Evolutionary conservation across 1,140 invertebrate species (phyloP).

Genomic region (Zaprionus inermis): DNA sequence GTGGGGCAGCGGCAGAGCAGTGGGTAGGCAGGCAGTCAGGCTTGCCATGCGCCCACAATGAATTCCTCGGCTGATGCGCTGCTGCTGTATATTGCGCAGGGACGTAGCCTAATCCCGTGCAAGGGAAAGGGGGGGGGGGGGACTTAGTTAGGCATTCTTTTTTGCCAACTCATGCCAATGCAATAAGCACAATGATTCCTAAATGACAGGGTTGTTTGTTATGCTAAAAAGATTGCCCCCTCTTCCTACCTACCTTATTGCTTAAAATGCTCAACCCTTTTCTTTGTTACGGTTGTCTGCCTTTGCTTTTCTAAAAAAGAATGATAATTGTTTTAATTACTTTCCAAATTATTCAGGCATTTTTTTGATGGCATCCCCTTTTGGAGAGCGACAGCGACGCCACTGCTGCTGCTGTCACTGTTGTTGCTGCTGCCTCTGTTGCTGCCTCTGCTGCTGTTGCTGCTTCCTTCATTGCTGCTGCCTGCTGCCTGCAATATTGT

Average conservation of each 20-base stretch:
- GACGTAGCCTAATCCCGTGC: slow-evolving; percentile 30
- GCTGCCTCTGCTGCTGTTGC: slow-evolving; percentile 4
- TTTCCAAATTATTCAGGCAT: background rate
- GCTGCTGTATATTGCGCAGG: slow-evolving; percentile 6
- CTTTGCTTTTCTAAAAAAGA: slow-evolving; percentile 21
- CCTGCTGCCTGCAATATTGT: background rate
- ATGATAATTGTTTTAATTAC: slow-evolving; percentile 8
- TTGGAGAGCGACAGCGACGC: background rate
- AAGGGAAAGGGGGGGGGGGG: too few species aligned
- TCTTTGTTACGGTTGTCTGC: background rate
- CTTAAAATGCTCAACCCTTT: background rate
- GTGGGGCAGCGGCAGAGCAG: too few species aligned
- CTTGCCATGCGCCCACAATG: slow-evolving; percentile 19
- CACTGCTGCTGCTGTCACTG: slow-evolving; percentile 12
- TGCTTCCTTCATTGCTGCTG: slow-evolving; percentile 33
- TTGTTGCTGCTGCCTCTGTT: slow-evolving; percentile 16
- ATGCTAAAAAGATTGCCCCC: background rate
- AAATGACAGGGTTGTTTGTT: slow-evolving; percentile 4
- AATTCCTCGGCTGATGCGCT: slow-evolving; percentile 36
- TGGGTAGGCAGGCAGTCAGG: background rate
- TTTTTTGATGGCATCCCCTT: background rate
- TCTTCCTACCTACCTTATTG: background rate
- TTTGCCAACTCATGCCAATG: background rate
- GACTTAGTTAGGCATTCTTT: background rate
- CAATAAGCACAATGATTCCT: slow-evolving; percentile 4